Conservation (phyloP, 2,797 vertebrate species). For the Lepilemur ruficaudatus region DNA sequence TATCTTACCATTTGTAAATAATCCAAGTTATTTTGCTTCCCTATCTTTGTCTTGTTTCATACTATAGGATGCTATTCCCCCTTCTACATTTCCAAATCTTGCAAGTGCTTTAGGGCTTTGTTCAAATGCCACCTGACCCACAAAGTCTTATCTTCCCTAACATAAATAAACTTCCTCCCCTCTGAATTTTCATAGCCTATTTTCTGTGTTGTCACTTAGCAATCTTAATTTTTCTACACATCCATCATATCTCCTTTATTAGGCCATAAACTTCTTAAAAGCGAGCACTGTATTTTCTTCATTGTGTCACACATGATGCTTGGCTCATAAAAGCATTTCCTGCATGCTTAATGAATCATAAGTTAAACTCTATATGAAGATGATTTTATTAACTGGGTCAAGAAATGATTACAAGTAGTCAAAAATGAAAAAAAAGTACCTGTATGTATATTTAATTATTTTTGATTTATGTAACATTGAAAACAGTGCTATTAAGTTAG, state of each 20-base stretch:
- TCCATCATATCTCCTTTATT: background rate
- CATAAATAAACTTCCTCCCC: background rate
- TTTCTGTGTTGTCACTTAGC: background rate
- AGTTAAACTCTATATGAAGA: background rate
- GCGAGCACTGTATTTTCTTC: background rate
- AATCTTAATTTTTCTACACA: background rate
- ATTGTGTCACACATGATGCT: background rate
- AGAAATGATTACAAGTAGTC: conserved; percentile 1
- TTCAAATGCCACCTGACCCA: background rate
- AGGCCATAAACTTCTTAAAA: background rate
- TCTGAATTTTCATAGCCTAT: background rate
- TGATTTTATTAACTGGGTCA: conserved; percentile 1
- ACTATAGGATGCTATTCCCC: background rate
- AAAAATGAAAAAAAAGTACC: background rate
- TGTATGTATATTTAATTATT: background rate
- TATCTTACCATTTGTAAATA: background rate
- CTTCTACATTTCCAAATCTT: background rate
- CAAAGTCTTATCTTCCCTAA: background rate
- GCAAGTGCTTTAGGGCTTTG: background rate
- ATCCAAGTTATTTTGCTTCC: background rate
- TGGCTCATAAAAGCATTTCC: background rate
- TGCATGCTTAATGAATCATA: background rate
- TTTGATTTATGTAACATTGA: background rate
- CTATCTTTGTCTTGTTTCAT: background rate
- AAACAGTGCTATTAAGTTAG: conserved; percentile 4